Conservation (phyloP, 2,113 vertebrate genomes). For the Scomber scombrus region DNA sequence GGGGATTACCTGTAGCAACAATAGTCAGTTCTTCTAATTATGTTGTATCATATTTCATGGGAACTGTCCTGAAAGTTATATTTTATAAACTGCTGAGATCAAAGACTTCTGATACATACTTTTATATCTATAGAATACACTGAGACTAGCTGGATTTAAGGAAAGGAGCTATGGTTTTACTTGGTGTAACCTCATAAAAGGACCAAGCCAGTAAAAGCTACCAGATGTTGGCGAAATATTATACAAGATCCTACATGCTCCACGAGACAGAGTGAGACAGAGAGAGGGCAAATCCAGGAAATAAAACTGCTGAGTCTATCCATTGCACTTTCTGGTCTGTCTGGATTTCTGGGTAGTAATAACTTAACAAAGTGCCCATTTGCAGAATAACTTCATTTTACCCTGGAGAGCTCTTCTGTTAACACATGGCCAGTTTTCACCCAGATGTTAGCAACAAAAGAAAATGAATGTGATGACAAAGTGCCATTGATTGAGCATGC, state of each 20-base stretch:
- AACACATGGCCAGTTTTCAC: constrained; percentile 52
- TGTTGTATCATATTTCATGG: neutral
- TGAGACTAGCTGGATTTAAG: constrained; percentile 49
- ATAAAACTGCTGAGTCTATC: constrained; percentile 67
- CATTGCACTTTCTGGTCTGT: constrained; percentile 60
- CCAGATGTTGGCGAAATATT: constrained; percentile 81
- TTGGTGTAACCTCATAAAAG: constrained; percentile 68
- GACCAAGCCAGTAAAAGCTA: constrained; percentile 74
- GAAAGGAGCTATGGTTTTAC: constrained; percentile 50
- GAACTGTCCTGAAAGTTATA: constrained; percentile 21
- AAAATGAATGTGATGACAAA: constrained; percentile 54
- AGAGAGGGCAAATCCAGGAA: constrained; percentile 73
- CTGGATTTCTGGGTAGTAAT: constrained; percentile 61
- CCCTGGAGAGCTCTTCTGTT: constrained; percentile 55
- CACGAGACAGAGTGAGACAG: constrained; percentile 55
- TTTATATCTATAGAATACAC: constrained; percentile 16
- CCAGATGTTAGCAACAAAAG: constrained; percentile 66
- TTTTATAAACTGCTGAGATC: constrained; percentile 18
- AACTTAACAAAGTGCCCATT: constrained; percentile 71
- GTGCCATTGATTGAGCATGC: constrained; percentile 41
- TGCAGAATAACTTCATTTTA: constrained; percentile 52
- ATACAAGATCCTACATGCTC: constrained; percentile 74
- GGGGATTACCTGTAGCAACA: neutral
- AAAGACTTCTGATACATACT: constrained; percentile 1
- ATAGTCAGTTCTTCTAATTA: neutral